Conservation (phyloP, 2,888 invertebrate genomes). For the Sinelater perroti region DNA sequence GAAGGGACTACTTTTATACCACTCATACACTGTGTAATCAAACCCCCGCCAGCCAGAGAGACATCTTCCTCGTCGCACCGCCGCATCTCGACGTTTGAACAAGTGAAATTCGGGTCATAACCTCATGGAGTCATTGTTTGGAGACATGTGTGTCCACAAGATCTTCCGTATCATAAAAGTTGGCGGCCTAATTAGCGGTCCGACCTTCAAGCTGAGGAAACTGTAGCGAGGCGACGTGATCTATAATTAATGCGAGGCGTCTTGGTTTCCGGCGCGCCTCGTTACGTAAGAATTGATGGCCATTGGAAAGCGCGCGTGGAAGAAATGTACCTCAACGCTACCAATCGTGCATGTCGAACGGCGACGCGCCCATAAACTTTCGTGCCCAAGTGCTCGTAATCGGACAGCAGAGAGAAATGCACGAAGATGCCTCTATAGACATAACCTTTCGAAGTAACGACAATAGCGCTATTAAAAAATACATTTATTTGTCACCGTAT, state of each 20-base stretch:
- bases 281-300: neutral
- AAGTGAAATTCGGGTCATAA: conserved; percentile 59
- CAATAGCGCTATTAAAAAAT: conserved; percentile 39
- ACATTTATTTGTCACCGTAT: conserved; percentile 57
- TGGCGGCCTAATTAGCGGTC: conserved; percentile 28
- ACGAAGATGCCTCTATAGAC: too few relatives aligned
- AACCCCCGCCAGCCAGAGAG: conserved; percentile 50
- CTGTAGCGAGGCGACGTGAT: too few relatives aligned
- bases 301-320: neutral
- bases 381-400: too few relatives aligned
- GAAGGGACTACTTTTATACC: conserved; percentile 53
- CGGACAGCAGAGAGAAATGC: neutral
- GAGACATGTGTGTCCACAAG: conserved; percentile 23
- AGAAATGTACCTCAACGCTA: neutral
- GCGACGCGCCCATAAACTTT: too few relatives aligned
- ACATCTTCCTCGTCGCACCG: conserved; percentile 51
- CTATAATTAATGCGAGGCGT: too few relatives aligned
- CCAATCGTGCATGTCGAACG: neutral
- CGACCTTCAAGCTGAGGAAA: too few relatives aligned
- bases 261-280: neutral
- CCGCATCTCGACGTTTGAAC: conserved; percentile 55
- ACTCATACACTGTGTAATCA: conserved; percentile 48
- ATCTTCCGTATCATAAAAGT: too few relatives aligned
- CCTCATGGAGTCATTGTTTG: conserved; percentile 49
- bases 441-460: too few relatives aligned